These are phyloP conservation scores for Pseudococcus longispinus DNA, from an alignment of 2,888 invertebrate genomes.

Conservation along the genomic window DNA sequence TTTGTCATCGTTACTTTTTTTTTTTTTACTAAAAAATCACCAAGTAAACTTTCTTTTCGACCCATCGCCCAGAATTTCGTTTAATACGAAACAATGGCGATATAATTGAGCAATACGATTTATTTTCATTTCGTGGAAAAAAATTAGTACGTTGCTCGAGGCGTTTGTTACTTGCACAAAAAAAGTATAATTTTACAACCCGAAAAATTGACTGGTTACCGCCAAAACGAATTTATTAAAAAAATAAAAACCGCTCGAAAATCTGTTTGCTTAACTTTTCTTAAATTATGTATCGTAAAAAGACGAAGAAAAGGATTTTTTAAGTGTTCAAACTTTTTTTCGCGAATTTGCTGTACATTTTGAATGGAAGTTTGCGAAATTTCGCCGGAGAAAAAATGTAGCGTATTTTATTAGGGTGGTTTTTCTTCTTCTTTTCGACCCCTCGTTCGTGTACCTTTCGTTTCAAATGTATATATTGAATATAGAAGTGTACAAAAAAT, in stretches of 20 bases:
- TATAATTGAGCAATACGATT: background rate
- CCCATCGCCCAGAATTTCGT: background rate
- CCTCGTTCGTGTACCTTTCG: background rate
- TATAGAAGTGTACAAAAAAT: constrained; percentile 12
- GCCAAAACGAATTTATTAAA: constrained; percentile 35
- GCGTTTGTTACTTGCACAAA: background rate
- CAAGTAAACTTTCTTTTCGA: background rate
- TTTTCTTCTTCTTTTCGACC: background rate
- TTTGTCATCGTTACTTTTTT: background rate
- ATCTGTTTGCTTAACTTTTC: constrained; percentile 29
- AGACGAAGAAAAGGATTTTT: background rate
- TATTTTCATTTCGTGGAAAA: background rate
- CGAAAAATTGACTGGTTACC: constrained; percentile 32
- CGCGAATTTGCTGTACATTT: constrained; percentile 30
- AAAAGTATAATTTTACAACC: constrained; percentile 25
- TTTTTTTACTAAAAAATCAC: background rate
- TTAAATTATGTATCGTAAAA: constrained; percentile 35
- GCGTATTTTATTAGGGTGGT: constrained; percentile 23
- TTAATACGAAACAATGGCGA: background rate
- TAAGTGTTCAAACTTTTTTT: constrained; percentile 32
- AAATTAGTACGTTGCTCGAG: background rate
- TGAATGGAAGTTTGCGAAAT: constrained; percentile 1
- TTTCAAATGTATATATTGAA: constrained; percentile 15
- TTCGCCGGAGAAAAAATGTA: background rate
- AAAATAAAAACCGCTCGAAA: constrained; percentile 27